Evolutionary conservation across 1,140 invertebrate species (phyloP).

Genomic region (Papilio polyxenes): DNA sequence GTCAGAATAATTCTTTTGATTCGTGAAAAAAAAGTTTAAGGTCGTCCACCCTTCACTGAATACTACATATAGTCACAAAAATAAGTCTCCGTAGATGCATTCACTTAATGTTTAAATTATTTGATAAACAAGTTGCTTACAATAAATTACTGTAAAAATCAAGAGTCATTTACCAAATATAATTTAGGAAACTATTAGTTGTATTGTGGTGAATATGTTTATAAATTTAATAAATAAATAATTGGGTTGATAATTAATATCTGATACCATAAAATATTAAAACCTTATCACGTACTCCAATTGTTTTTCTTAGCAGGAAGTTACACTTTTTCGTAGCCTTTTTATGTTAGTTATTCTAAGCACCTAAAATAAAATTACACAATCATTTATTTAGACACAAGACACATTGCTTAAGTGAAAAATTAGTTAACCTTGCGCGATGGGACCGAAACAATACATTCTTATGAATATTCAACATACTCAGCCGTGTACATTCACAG

Average conservation of each 20-base stretch:
- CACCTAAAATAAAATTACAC: conserved; percentile 32
- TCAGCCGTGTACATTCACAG: neutral
- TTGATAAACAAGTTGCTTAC: neutral
- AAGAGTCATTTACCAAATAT: neutral
- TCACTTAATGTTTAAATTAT: neutral
- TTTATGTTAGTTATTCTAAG: conserved; percentile 1
- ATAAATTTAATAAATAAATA: neutral
- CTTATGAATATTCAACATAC: conserved; percentile 34
- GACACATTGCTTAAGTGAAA: conserved; percentile 29
- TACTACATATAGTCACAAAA: neutral
- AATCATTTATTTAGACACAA: conserved; percentile 33
- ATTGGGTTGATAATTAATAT: neutral
- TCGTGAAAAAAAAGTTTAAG: neutral
- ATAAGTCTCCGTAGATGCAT: neutral
- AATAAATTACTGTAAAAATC: neutral
- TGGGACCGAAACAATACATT: conserved; percentile 20
- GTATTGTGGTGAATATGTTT: neutral
- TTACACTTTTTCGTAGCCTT: neutral
- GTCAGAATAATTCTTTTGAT: neutral
- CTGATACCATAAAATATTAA: neutral
- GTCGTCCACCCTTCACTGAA: conserved; percentile 30
- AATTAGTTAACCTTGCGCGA: conserved; percentile 33
- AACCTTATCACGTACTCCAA: conserved; percentile 25
- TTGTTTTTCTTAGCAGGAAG: conserved; percentile 32
- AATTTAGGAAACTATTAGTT: neutral